These are phyloP conservation scores for Sebastes paucispinis DNA, from an alignment of 2,797 vertebrate genomes.

Conservation along the genomic window DNA sequence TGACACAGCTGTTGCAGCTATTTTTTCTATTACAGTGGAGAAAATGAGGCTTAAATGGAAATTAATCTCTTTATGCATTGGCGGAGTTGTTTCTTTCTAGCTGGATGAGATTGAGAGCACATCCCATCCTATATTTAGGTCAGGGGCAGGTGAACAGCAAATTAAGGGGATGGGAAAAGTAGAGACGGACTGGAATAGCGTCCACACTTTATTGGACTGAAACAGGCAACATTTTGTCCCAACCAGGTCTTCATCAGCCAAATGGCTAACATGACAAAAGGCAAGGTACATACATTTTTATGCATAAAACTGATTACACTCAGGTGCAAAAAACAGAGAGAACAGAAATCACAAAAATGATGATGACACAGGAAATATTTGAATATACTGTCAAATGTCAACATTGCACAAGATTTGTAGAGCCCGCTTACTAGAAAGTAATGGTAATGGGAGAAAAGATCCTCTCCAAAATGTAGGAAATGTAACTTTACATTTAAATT, in stretches of 20 bases:
- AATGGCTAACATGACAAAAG: not conserved
- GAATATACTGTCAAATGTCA: not conserved
- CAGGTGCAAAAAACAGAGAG: not conserved
- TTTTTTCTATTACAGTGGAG: conserved; percentile 25
- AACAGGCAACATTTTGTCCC: not conserved
- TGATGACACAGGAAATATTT: not conserved
- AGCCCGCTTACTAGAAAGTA: not conserved
- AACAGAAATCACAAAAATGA: not conserved
- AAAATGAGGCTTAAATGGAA: conserved; percentile 43
- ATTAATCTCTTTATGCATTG: conserved; percentile 35
- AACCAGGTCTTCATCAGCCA: not conserved
- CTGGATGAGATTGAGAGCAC: not conserved
- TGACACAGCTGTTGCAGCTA: conserved; percentile 60
- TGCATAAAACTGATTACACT: not conserved
- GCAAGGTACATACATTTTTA: not conserved
- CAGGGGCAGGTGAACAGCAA: not conserved
- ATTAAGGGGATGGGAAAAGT: not conserved
- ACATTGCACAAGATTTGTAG: not conserved
- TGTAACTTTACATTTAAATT: not conserved
- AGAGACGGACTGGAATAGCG: not conserved
- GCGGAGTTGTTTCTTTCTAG: conserved; percentile 3
- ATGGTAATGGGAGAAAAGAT: not conserved
- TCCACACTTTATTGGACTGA: not conserved
- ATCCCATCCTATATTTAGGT: conserved; percentile 29
- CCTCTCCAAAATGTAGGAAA: not conserved